Evolutionary conservation across 2,113 vertebrate genomes (phyloP).

Genomic region (Muntiacus muntjak): DNA sequence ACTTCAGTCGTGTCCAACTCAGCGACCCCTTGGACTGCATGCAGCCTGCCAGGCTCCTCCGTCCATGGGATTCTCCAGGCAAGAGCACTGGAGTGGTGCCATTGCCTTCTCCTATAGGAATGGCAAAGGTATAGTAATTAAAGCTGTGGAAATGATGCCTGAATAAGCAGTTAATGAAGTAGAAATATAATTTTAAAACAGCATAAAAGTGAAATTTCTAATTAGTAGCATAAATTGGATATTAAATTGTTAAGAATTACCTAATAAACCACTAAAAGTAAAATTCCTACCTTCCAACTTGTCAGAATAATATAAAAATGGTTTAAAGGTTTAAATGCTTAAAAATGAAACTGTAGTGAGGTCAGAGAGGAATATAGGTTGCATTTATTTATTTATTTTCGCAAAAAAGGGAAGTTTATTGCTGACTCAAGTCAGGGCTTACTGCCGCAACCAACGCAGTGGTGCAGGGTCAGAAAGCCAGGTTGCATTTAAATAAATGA

Average conservation of each 20-base stretch:
- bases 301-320: constrained; percentile 7
- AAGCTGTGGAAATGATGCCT: background rate
- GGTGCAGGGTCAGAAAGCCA: background rate
- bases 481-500: background rate
- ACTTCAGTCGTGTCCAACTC: too few relatives aligned
- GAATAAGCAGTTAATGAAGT: constrained; percentile 10
- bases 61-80: too few relatives aligned
- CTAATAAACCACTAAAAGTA: background rate
- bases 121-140: background rate
- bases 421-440: too few relatives aligned
- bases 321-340: constrained; percentile 25
- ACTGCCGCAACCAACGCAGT: too few relatives aligned
- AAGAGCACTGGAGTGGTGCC: too few relatives aligned
- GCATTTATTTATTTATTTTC: background rate
- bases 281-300: background rate
- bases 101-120: background rate
- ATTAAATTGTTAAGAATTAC: constrained; percentile 28
- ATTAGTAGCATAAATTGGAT: background rate
- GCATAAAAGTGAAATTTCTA: constrained; percentile 5
- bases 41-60: too few relatives aligned
- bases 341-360: background rate
- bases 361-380: background rate
- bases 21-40: too few relatives aligned
- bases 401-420: too few relatives aligned
- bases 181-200: constrained; percentile 1